Base-by-base conservation (phyloP, 2,888 invertebrate species). In the Limnephilus rhombicus region DNA sequence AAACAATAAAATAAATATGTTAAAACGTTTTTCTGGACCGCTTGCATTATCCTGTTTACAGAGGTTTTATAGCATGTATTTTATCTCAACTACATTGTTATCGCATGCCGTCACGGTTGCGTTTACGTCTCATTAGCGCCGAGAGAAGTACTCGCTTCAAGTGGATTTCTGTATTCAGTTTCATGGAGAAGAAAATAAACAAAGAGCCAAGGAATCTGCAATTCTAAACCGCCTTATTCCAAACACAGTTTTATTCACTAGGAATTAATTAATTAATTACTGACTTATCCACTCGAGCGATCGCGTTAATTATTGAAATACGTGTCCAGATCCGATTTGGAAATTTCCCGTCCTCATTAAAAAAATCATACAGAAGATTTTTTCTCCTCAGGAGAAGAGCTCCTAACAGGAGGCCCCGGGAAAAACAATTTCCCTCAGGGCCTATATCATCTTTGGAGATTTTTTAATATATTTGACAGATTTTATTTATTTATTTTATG, bases 111-210 rank as follows among this genome's bases (percentile, higher is more conserved):
- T 41, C 83, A 83, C 83, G 49, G 29, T 29, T 86, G 13, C n/a
- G 83, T 86, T 49, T 45, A 29, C 29, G 41, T 45, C 86, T 86
- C 45, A 86, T 86, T 86, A 86, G n/a, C 86, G 49, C 45, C n/a
- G 29, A 37, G 86, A 4, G 49, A 45, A 49, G 15, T 37, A 86
- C 41, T 45, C 49, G 12, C 5, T 45, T 15, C 45, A 41, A 49
- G 15, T 41, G 45, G 86, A 13, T 34, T 45, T 83, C 24, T 83
- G 24, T 9, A 83, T 24, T 83, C 24, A 83, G 37, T 37, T 37
- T 24, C 83, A 24, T 1, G 37, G 34, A 83, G n/a, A 68, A 9
- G 68, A 68, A 5, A 68, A 68, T 68, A 2, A 68, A 24, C 68
- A 68, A 68, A n/a, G n/a, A 7, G 24, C 24, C n/a, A n/a, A 68